Conservation (phyloP, 2,113 vertebrate species). For the Tetrao urogallus region DNA sequence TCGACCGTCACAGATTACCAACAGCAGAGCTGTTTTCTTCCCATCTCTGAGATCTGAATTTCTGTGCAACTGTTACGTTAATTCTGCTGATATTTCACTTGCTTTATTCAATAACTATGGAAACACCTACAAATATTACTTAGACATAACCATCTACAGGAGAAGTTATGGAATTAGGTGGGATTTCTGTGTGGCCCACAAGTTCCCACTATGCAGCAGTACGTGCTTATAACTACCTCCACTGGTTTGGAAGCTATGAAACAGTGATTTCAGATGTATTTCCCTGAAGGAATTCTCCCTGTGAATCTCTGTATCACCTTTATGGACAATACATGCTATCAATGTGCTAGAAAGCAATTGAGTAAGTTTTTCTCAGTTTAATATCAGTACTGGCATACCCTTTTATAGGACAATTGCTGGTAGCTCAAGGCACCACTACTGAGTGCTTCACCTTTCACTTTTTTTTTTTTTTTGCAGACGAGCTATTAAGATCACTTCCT, state of each 20-base stretch:
- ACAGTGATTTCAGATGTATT: background rate
- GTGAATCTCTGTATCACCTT: background rate
- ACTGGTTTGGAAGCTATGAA: background rate
- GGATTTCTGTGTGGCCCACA: background rate
- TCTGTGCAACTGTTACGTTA: background rate
- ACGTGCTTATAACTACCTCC: background rate
- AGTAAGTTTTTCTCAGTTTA: fast-evolving
- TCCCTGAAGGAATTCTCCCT: background rate
- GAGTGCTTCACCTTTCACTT: background rate
- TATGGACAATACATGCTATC: fast-evolving
- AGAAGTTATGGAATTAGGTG: background rate
- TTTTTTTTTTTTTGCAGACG: background rate
- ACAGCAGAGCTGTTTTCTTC: background rate
- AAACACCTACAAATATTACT: background rate
- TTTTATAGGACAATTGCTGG: background rate
- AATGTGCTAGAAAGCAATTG: background rate
- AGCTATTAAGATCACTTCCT: background rate
- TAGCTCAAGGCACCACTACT: background rate
- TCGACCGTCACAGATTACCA: background rate
- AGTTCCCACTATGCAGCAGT: background rate
- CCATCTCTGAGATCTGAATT: background rate
- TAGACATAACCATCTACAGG: background rate
- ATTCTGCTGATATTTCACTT: background rate
- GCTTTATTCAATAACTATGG: background rate
- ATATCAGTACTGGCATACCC: background rate